Percentiles rank a stretch among this genome's conserved stretches.
Conservation (phyloP, 2,113 vertebrate species). For the Daubentonia madagascariensis region DNA sequence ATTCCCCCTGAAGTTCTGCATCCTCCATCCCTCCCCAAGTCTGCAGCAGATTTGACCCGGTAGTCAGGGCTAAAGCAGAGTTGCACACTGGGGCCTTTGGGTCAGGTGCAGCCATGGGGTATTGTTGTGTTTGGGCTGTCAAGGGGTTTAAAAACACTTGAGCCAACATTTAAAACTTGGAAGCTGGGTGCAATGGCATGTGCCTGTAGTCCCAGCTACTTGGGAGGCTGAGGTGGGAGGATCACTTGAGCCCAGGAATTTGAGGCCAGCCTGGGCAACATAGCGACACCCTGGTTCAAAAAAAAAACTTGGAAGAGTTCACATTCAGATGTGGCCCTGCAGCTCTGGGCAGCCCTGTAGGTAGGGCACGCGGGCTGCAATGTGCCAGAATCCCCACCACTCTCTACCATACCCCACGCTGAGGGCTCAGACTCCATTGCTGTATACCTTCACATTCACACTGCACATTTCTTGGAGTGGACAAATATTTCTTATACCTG, state of each 20-base stretch:
- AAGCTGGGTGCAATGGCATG: background rate
- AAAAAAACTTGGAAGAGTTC: background rate
- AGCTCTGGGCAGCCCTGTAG: background rate
- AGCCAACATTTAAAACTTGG: background rate
- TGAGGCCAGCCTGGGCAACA: too few species aligned
- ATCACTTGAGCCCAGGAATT: too few species aligned
- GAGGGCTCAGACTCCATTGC: accelerated
- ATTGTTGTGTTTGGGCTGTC: background rate
- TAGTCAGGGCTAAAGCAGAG: background rate
- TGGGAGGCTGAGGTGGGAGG: too few species aligned
- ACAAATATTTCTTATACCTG: background rate
- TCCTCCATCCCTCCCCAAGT: background rate
- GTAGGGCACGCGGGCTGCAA: too few species aligned
- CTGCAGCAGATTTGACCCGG: background rate
- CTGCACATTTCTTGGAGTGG: background rate
- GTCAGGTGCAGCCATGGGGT: accelerated
- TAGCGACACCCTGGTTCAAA: too few species aligned
- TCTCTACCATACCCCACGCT: accelerated
- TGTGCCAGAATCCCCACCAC: accelerated
- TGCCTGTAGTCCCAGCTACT: too few species aligned
- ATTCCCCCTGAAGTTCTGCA: background rate
- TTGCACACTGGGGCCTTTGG: accelerated
- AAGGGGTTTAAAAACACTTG: background rate
- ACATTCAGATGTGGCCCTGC: background rate
- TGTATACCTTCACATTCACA: accelerated